phyloP scores from a whole-genome alignment of 1,140 invertebrate species.

The Neoseiulus cucumeris region DNA sequence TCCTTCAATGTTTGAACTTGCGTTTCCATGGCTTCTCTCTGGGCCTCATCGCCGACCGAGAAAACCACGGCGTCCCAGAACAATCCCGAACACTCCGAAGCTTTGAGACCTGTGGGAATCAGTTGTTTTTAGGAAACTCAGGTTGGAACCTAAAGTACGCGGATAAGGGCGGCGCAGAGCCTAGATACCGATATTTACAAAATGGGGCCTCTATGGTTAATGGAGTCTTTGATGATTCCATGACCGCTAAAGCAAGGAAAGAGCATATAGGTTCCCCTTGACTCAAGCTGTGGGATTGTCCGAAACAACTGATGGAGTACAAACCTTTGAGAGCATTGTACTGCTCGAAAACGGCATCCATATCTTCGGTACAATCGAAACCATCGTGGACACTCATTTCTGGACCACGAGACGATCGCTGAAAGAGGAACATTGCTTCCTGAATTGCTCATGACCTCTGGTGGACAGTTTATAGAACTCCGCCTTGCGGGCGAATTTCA shows the following conservation, averaged over 20 bases:
- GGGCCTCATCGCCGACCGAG: background rate
- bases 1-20: background rate
- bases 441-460: no score
- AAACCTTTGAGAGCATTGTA: no score
- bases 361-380: no score
- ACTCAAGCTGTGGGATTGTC: background rate
- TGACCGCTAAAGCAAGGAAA: no score
- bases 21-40: background rate
- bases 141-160: background rate
- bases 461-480: no score
- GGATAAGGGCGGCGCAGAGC: background rate
- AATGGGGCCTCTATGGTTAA: background rate
- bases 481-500: no score
- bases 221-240: background rate
- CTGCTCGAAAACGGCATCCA: no score
- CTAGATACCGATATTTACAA: background rate
- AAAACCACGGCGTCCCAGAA: constrained; percentile 5
- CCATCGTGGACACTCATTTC: no score
- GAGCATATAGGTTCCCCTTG: background rate
- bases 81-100: background rate
- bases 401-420: no score
- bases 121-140: background rate
- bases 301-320: background rate
- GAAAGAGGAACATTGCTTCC: no score
- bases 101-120: background rate